Conservation (phyloP, 2,113 vertebrate genomes). For the Stictonetta naevosa region DNA sequence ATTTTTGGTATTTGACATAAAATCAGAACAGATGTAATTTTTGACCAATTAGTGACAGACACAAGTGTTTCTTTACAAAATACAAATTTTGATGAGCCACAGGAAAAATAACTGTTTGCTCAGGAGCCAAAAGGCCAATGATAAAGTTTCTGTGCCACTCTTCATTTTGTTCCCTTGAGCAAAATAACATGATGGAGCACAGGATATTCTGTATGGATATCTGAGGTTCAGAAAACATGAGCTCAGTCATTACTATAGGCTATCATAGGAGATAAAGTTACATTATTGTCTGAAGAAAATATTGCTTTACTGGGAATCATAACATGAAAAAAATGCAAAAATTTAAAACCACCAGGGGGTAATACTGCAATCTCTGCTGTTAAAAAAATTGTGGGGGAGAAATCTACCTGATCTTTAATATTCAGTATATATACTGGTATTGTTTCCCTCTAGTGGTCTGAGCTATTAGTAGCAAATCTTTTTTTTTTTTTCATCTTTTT, state of each 20-base stretch:
- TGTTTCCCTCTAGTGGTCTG: slow-evolving; percentile 26
- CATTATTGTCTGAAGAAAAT: neutral
- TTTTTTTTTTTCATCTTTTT: neutral
- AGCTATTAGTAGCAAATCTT: neutral
- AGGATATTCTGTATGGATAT: neutral
- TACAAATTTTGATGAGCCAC: neutral
- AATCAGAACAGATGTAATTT: neutral
- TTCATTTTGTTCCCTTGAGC: neutral
- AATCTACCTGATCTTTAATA: neutral
- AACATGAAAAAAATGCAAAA: neutral
- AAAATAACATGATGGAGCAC: no score
- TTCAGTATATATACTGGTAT: neutral
- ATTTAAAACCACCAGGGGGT: neutral
- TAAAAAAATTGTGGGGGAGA: rapidly evolving
- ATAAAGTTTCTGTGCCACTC: neutral
- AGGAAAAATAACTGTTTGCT: neutral
- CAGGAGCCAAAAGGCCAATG: neutral
- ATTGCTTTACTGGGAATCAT: neutral
- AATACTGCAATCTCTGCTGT: neutral
- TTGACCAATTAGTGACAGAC: neutral
- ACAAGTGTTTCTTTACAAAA: neutral
- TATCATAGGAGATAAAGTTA: neutral
- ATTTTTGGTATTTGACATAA: neutral
- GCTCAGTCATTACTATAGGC: neutral
- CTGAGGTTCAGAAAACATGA: neutral